These are phyloP conservation scores for Mystacides longicornis DNA, from an alignment of 2,888 invertebrate species.

Conservation along the genomic window DNA sequence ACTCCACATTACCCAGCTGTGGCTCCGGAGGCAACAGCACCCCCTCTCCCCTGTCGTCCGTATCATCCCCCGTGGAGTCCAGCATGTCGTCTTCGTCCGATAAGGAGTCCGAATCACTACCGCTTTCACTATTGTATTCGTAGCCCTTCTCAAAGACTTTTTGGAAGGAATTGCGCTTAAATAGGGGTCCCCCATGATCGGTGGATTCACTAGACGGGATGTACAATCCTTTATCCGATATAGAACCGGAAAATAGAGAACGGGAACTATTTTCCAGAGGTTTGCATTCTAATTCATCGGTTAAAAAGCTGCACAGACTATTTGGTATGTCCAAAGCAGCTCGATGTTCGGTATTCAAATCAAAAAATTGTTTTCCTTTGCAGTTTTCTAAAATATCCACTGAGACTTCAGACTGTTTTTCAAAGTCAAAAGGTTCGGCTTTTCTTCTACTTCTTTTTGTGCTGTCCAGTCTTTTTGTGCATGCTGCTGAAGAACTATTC, in stretches of 20 bases:
- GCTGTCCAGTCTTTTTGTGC: slow-evolving; percentile 16
- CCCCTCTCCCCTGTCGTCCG: slow-evolving; percentile 34
- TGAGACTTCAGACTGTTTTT: slow-evolving; percentile 8
- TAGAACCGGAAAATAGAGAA: slow-evolving; percentile 17
- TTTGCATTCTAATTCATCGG: background rate
- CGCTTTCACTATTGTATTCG: slow-evolving; percentile 9
- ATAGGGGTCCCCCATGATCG: background rate
- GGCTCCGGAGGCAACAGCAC: slow-evolving; percentile 80
- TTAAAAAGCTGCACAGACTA: slow-evolving; percentile 5
- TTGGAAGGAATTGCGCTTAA: slow-evolving; percentile 16
- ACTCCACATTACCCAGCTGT: slow-evolving; percentile 91
- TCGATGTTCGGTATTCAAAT: background rate
- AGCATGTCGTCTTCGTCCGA: slow-evolving; percentile 28
- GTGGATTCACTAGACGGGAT: slow-evolving; percentile 11
- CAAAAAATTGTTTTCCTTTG: background rate
- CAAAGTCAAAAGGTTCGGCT: slow-evolving; percentile 24
- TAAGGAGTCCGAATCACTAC: slow-evolving; percentile 37
- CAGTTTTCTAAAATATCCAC: background rate
- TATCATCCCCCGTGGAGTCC: slow-evolving; percentile 29
- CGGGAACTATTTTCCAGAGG: background rate
- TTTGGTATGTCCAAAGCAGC: slow-evolving; percentile 2
- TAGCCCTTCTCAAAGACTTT: slow-evolving; percentile 20
- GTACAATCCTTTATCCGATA: slow-evolving; percentile 20
- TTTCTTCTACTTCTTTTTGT: slow-evolving; percentile 23
- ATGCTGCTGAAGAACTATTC: background rate